Conservation (phyloP, 2,888 invertebrate species). For the Teleiodes luculella region DNA sequence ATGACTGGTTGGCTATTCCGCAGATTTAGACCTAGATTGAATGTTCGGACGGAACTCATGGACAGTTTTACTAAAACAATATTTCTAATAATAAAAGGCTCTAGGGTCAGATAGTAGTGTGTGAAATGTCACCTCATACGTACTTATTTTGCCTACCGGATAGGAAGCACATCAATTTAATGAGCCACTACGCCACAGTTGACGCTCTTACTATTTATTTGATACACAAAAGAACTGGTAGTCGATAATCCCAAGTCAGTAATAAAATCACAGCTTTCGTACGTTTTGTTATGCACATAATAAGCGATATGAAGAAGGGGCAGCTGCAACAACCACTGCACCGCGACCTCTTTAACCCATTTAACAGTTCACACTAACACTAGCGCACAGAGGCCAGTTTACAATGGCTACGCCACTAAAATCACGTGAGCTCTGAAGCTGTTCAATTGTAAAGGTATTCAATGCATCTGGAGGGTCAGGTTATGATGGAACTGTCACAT, state of each 20-base stretch:
- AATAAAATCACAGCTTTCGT: neutral
- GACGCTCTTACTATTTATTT: too few species aligned
- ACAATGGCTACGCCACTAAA: neutral
- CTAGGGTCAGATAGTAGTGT: too few species aligned
- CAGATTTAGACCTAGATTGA: too few species aligned
- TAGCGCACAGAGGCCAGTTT: neutral
- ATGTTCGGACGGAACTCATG: too few species aligned
- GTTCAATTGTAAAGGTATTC: neutral
- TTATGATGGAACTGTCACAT: neutral
- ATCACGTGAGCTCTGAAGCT: neutral
- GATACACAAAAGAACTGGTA: too few species aligned
- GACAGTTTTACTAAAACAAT: too few species aligned
- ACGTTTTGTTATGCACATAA: conserved; percentile 2
- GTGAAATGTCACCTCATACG: too few species aligned
- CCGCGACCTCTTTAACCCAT: neutral
- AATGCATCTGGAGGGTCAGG: neutral
- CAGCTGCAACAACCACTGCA: neutral
- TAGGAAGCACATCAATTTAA: too few species aligned
- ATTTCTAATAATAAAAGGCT: too few species aligned
- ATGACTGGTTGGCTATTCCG: too few species aligned
- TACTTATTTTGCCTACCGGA: too few species aligned
- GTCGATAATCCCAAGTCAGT: neutral
- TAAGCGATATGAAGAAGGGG: neutral
- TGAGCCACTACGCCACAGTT: too few species aligned
- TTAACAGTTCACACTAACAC: neutral